These are phyloP conservation scores for Nyctibius grandis DNA, from an alignment of 2,797 vertebrate species.

Conservation along the genomic window DNA sequence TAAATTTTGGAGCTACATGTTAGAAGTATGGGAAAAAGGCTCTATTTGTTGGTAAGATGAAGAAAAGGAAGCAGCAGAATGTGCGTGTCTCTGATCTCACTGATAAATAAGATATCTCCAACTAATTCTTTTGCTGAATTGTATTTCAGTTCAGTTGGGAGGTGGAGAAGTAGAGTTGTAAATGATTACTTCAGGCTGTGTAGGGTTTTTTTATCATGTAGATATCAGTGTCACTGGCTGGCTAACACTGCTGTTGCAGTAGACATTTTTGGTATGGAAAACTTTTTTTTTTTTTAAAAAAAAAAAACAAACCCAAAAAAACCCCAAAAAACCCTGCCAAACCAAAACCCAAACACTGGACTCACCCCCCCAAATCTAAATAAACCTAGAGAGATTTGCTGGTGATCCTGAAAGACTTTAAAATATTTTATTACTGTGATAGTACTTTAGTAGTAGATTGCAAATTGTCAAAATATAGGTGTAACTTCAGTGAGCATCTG, in stretches of 20 bases:
- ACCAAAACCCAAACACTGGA: fast-evolving
- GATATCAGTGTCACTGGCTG: background rate
- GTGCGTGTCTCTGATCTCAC: background rate
- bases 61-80: background rate
- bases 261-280: background rate
- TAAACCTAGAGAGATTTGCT: background rate
- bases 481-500: background rate
- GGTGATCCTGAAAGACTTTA: background rate
- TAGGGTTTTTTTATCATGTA: background rate
- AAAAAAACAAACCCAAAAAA: background rate
- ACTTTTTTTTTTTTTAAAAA: too few species aligned
- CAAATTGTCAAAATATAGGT: background rate
- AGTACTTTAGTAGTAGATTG: background rate
- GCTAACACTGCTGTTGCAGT: background rate
- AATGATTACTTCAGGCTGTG: background rate
- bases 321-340: too few species aligned
- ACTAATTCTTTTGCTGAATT: conserved; percentile 46
- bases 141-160: conserved; percentile 24
- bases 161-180: background rate
- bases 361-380: background rate
- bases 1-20: conserved; percentile 9
- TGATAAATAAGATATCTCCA: background rate
- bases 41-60: conserved; percentile 1
- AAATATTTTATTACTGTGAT: background rate
- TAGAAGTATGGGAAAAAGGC: conserved; percentile 14